Base-by-base conservation (phyloP, 2,797 vertebrate species). In the Poeciliopsis gracilis region DNA sequence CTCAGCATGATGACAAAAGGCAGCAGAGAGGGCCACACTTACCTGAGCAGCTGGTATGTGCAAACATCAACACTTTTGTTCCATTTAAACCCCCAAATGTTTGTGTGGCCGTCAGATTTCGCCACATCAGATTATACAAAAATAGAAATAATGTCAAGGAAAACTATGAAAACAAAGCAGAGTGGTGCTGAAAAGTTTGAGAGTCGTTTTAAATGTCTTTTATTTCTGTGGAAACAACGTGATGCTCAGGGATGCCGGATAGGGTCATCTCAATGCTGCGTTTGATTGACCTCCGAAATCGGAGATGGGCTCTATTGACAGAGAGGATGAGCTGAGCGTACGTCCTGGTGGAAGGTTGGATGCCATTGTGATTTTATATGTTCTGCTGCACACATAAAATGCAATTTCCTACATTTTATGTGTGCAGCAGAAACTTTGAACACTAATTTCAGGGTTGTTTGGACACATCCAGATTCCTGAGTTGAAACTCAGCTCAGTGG, bases 21-120 rank as follows among this genome's bases (percentile, higher is more conserved):
- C 88, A 91, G 82, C 90, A 87, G 81, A 91, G 77, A 71, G 79
- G 45, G 12, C 73, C 81, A 13, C 77, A 88, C 41, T 57, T 87
- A 73, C 36, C 70, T 75, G 88, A 91, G 47, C 86, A 6, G 71
- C 82, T 84, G 92, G 93, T 95, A 93, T 25, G 90, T 92, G 25
- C 36, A 80, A 77, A 41, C 59, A 63, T 69, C 76, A 63, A 46
- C 61, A 78, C 13, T 53, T 79, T 3, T 67, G 8, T 9, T 46
- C n/a, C 43, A 5, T 25, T 72, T 33, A 66, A 55, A 63, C n/a
- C 5, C 5, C 55, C 43, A 47, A 45, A 23, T 0, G 20, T 0
- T 36, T 20, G 36, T 25, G 20, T 12, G 18, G 33, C 36, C 1
- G 63, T 72, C 55, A 72, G 33, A 28, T 23, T 41, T 66, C 57